A percentile compares a stretch with the other conserved stretches of the same genome.
Conservation (phyloP, 2,797 vertebrate species). For the Fundulus diaphanus region DNA sequence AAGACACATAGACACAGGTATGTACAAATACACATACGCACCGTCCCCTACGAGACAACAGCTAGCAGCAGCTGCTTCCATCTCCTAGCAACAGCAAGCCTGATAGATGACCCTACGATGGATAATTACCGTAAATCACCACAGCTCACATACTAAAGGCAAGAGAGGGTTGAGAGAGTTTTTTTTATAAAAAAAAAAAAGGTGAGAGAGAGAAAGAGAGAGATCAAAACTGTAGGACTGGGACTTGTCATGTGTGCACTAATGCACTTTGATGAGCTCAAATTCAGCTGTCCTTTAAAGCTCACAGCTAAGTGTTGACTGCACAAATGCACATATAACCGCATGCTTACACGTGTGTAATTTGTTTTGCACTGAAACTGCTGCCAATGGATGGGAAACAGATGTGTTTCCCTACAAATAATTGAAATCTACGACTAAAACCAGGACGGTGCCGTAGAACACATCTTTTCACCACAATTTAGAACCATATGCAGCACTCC, state of each 20-base stretch:
- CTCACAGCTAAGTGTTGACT: conserved; percentile 17
- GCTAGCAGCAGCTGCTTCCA: conserved; percentile 97
- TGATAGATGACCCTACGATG: conserved; percentile 98
- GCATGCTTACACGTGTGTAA: background rate
- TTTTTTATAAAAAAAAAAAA: conserved; percentile 28
- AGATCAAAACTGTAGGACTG: conserved; percentile 75
- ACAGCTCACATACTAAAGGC: conserved; percentile 87
- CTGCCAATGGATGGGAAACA: conserved; percentile 55
- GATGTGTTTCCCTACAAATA: conserved; percentile 65
- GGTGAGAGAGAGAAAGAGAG: conserved; percentile 63
- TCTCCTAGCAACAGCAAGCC: conserved; percentile 96
- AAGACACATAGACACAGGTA: conserved; percentile 44
- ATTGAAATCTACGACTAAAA: conserved; percentile 48
- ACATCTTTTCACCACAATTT: background rate
- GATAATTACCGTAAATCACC: conserved; percentile 99
- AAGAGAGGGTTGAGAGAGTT: conserved; percentile 62
- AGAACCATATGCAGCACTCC: background rate
- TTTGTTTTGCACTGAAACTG: conserved; percentile 15
- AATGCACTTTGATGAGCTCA: conserved; percentile 87
- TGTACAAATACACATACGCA: conserved; percentile 53
- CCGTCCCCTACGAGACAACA: conserved; percentile 88
- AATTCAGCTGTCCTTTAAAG: conserved; percentile 76
- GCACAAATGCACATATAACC: conserved; percentile 12
- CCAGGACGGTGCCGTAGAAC: no score
- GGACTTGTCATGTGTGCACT: conserved; percentile 87